Evolutionary conservation across 1,140 invertebrate species (phyloP).

Genomic region (Drosophila subpulchrella): DNA sequence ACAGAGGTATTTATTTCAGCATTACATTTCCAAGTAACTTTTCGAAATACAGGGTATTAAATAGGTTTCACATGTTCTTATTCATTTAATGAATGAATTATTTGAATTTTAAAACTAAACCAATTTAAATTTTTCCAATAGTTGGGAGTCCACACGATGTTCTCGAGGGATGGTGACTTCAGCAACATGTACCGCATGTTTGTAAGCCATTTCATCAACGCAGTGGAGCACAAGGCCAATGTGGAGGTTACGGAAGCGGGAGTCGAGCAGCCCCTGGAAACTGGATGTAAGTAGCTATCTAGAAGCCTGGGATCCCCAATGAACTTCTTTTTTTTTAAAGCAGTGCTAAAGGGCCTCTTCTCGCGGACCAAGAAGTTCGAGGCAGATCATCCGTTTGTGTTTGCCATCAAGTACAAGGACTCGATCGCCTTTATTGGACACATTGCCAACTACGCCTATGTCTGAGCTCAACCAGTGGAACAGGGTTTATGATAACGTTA

Average conservation of each 20-base stretch:
- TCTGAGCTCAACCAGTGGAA: conserved; percentile 26
- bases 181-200: conserved; percentile 89
- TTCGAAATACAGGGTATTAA: too few species aligned
- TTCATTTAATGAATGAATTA: too few species aligned
- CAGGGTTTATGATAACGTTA: conserved; percentile 26
- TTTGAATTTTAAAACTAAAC: not conserved
- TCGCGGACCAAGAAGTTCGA: conserved; percentile 76
- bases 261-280: conserved; percentile 86
- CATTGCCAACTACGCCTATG: conserved; percentile 78
- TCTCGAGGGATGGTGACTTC: conserved; percentile 83
- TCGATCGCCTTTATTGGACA: conserved; percentile 79
- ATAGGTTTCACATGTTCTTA: too few species aligned
- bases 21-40: too few species aligned
- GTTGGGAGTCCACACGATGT: conserved; percentile 87
- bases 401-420: conserved; percentile 73
- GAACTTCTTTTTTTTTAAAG: not conserved
- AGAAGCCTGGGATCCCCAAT: too few species aligned
- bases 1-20: too few species aligned
- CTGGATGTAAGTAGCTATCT: conserved; percentile 84
- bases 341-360: conserved; percentile 73
- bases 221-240: conserved; percentile 85
- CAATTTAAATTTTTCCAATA: conserved; percentile 40
- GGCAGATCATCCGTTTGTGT: conserved; percentile 78
- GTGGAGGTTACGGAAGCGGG: conserved; percentile 77
- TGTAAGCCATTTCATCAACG: conserved; percentile 82